Evolutionary conservation across 2,888 invertebrate genomes (phyloP).

Genomic region (Stenotaenia linearis): DNA sequence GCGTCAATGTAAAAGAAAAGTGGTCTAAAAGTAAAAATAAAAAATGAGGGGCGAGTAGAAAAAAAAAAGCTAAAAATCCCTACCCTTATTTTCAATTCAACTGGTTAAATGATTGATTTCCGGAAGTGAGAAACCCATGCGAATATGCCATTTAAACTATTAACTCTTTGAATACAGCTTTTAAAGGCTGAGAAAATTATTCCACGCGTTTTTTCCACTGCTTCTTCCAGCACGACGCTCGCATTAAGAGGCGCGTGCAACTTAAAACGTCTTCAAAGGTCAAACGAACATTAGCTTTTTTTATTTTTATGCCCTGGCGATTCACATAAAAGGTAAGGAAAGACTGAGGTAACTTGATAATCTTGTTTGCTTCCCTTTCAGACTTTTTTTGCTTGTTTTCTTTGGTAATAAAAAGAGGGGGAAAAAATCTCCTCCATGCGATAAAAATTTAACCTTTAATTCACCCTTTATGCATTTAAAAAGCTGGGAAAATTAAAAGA

Average conservation of each 20-base stretch:
- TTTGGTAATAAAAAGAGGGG: not conserved
- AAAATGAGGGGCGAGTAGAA: not conserved
- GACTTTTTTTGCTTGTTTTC: not conserved
- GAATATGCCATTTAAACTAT: not conserved
- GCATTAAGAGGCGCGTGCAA: not conserved
- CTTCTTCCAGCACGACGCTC: not conserved
- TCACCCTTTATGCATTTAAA: not conserved
- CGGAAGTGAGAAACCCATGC: not conserved
- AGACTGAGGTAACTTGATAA: not conserved
- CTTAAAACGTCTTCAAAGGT: slow-evolving; percentile 6
- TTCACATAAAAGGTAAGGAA: not conserved
- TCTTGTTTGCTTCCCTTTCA: not conserved
- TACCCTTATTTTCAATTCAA: not conserved
- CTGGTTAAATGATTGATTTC: slow-evolving; percentile 8
- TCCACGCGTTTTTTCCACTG: not conserved
- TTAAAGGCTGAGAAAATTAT: not conserved
- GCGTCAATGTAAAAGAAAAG: slow-evolving; percentile 22
- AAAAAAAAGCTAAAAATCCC: not conserved
- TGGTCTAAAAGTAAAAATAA: not conserved
- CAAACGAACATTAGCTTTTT: not conserved
- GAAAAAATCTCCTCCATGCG: not conserved
- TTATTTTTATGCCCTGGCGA: not conserved
- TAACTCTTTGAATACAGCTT: not conserved
- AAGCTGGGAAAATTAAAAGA: not conserved
- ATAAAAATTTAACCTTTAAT: not conserved